Evolutionary conservation across 2,888 invertebrate species (phyloP).

Genomic region (Agonopterix subpropinquella): DNA sequence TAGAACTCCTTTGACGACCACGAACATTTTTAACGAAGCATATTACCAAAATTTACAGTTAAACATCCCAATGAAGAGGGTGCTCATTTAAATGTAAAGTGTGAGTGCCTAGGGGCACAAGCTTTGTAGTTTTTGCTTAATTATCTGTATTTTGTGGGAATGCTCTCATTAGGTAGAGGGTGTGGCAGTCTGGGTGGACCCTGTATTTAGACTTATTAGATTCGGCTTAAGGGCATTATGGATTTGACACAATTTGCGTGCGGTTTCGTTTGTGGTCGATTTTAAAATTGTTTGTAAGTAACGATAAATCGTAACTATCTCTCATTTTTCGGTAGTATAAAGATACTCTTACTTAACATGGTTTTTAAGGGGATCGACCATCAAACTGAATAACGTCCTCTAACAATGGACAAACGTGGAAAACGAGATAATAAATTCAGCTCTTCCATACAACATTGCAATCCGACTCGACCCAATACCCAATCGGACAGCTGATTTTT

Average conservation of each 20-base stretch:
- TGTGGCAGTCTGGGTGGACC: slow-evolving; percentile 25
- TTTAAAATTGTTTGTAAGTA: too few relatives aligned
- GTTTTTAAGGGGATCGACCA: too few relatives aligned
- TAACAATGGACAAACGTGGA: too few relatives aligned
- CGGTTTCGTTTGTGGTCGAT: slow-evolving; percentile 1
- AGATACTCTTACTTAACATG: too few relatives aligned
- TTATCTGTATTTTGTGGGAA: slow-evolving; percentile 55
- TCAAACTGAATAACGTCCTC: too few relatives aligned
- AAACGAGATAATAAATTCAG: too few relatives aligned
- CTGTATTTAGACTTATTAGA: slow-evolving; percentile 47
- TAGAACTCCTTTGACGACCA: background rate
- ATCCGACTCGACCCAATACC: too few relatives aligned
- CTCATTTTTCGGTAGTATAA: too few relatives aligned
- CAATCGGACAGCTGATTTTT: too few relatives aligned
- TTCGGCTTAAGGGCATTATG: slow-evolving; percentile 62
- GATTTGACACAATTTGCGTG: slow-evolving; percentile 12
- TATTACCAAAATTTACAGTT: slow-evolving; percentile 28
- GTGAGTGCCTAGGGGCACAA: slow-evolving; percentile 41
- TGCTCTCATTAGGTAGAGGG: slow-evolving; percentile 50
- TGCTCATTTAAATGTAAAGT: slow-evolving; percentile 66
- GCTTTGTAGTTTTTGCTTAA: slow-evolving; percentile 70
- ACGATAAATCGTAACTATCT: too few relatives aligned
- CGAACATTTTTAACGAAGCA: slow-evolving; percentile 1
- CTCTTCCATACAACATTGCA: too few relatives aligned
- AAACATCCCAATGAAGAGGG: slow-evolving; percentile 42